Evolutionary conservation across 1,140 invertebrate genomes (phyloP), one percentile per base, ranked within the genome.

Genomic region (Drosophila azteca): DNA sequence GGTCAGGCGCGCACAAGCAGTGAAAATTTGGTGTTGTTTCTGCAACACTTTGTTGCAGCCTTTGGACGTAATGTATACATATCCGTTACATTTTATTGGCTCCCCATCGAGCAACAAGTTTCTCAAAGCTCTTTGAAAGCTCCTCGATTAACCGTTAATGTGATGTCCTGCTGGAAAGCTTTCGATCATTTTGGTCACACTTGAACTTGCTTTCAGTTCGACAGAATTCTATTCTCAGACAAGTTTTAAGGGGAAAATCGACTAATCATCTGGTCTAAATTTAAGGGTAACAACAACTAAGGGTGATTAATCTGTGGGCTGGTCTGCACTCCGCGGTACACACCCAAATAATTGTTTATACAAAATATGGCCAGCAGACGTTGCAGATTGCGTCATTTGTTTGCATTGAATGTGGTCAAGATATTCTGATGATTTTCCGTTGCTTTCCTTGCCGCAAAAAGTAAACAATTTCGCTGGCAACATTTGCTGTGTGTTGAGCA

Each of bases 381-480:
- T 39, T 13, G 35, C 48, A 64, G 49, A 81, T 85, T 83, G 73
- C 81, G 83, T 84, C 77, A 85, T 65, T 77, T 68, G 63, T 71
- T 83, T 83, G 55, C 41, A 26, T 64, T 62, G 53, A 67, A 67
- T 73, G 52, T 59, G 71, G 57, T 67, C 61, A 73, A 77, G 49
- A 77, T 57, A 61, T 53, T 39, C 35, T 46, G 60, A 20, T 70
- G 53, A 1, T 20, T 51, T 57, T 63, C 63, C 52, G 8, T 44
- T 67, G 41, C 52, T 22, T 48, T 59, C 35, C 68, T 41, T 26
- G 13, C 53, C 62, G 72, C 51, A 20, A 66, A 70, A 68, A 20
- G 67, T 73, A 74, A 64, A 74, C 50, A 65, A 31, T 53, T 41
- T 26, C 20, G 31, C 48, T 31, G 54, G 57, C 55, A 66, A 71